Conservation (phyloP, 2,797 vertebrate genomes). For the Coilia nasus region DNA sequence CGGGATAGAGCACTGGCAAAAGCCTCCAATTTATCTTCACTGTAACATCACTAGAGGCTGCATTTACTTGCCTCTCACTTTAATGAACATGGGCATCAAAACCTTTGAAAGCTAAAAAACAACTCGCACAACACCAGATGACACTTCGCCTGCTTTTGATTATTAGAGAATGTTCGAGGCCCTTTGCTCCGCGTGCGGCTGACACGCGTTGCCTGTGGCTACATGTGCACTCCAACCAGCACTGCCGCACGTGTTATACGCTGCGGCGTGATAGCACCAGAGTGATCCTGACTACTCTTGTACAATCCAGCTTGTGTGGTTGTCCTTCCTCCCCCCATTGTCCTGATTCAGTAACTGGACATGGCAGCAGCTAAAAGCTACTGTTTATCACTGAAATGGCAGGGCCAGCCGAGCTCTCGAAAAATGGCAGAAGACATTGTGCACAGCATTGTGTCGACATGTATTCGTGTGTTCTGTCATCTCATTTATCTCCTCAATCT, state of each 20-base stretch:
- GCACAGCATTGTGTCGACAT: not conserved
- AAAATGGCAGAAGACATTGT: slow-evolving; percentile 26
- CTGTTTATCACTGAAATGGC: slow-evolving; percentile 15
- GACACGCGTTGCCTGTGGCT: slow-evolving; percentile 33
- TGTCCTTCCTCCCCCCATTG: slow-evolving; percentile 26
- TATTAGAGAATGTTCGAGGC: slow-evolving; percentile 46
- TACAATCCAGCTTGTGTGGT: not conserved
- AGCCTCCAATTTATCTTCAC: slow-evolving; percentile 15
- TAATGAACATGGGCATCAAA: slow-evolving; percentile 18
- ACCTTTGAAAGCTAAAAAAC: slow-evolving; percentile 22
- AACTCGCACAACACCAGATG: slow-evolving; percentile 34
- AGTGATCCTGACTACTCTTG: slow-evolving; percentile 34
- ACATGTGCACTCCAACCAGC: not conserved
- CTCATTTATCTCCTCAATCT: not conserved
- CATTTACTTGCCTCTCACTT: not conserved
- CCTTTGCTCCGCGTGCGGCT: slow-evolving; percentile 38
- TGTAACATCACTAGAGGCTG: not conserved
- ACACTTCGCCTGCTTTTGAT: slow-evolving; percentile 44
- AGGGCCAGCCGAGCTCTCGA: slow-evolving; percentile 28
- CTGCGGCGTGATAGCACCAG: not conserved
- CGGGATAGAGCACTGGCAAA: not conserved
- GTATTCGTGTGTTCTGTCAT: not conserved
- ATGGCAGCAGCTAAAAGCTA: slow-evolving; percentile 33
- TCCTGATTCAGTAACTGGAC: slow-evolving; percentile 40
- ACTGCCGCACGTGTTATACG: too few species aligned